Conservation (phyloP, 2,797 vertebrate species). For the Mycteria americana region DNA sequence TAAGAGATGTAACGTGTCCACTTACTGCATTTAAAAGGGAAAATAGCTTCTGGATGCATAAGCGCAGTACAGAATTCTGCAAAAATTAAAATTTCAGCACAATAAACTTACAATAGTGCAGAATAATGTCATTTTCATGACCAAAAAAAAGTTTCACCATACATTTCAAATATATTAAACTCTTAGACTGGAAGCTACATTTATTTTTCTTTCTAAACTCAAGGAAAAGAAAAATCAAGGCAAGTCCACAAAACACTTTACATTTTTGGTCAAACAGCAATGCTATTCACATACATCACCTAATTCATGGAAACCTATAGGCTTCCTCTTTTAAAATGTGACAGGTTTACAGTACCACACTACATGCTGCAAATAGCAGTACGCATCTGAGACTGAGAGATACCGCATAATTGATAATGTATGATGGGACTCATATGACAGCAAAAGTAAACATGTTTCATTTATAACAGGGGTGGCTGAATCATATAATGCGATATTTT, state of each 20-base stretch:
- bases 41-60: not conserved
- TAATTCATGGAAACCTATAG: not conserved
- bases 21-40: not conserved
- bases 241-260: not conserved
- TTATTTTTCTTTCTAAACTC: not conserved
- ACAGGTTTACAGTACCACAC: not conserved
- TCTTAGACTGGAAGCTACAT: not conserved
- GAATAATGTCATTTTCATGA: not conserved
- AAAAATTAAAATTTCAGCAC: not conserved
- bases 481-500: not conserved
- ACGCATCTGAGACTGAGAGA: not conserved
- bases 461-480: not conserved
- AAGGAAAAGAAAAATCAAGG: not conserved
- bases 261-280: not conserved
- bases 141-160: not conserved
- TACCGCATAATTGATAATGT: not conserved
- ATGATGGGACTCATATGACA: not conserved
- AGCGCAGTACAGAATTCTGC: not conserved
- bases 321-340: not conserved
- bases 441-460: not conserved
- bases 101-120: not conserved
- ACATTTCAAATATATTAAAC: not conserved
- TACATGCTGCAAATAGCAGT: not conserved
- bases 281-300: fast-evolving
- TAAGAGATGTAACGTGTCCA: not conserved